Evolutionary conservation across 2,113 vertebrate species (phyloP).

Genomic region (Aphyosemion australe): DNA sequence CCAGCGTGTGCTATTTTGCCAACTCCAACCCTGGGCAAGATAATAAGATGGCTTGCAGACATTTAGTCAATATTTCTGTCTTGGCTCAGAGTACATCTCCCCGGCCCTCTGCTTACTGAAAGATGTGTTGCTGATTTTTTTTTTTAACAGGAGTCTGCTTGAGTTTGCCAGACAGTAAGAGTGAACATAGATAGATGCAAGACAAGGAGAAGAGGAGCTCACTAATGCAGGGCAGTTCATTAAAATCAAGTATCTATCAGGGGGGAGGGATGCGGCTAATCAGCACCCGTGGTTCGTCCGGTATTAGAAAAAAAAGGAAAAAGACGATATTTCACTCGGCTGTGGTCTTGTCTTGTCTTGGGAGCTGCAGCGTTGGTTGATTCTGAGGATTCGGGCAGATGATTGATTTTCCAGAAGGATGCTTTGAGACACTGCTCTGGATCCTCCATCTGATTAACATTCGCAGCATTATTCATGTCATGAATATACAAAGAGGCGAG

Average conservation of each 20-base stretch:
- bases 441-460: slow-evolving; percentile 65
- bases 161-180: slow-evolving; percentile 54
- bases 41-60: slow-evolving; percentile 72
- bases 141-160: slow-evolving; percentile 38
- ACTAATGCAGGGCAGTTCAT: slow-evolving; percentile 71
- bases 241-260: slow-evolving; percentile 64
- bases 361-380: slow-evolving; percentile 35
- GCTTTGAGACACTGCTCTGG: slow-evolving; percentile 56
- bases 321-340: slow-evolving; percentile 31
- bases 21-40: slow-evolving; percentile 62
- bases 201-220: slow-evolving; percentile 37
- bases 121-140: slow-evolving; percentile 71
- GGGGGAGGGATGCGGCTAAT: slow-evolving; percentile 59
- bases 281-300: slow-evolving; percentile 56
- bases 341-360: slow-evolving; percentile 36
- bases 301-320: slow-evolving; percentile 30
- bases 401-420: slow-evolving; percentile 66
- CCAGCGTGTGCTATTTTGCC: slow-evolving; percentile 67
- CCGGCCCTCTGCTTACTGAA: slow-evolving; percentile 71
- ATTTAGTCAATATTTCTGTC: slow-evolving; percentile 79
- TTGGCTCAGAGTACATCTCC: slow-evolving; percentile 67
- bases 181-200: slow-evolving; percentile 59
- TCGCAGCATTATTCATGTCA: slow-evolving; percentile 65
- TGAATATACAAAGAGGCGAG: slow-evolving; percentile 65
- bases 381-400: slow-evolving; percentile 55